Evolutionary conservation across 2,113 vertebrate genomes (phyloP).

Genomic region (Macaca nemestrina): DNA sequence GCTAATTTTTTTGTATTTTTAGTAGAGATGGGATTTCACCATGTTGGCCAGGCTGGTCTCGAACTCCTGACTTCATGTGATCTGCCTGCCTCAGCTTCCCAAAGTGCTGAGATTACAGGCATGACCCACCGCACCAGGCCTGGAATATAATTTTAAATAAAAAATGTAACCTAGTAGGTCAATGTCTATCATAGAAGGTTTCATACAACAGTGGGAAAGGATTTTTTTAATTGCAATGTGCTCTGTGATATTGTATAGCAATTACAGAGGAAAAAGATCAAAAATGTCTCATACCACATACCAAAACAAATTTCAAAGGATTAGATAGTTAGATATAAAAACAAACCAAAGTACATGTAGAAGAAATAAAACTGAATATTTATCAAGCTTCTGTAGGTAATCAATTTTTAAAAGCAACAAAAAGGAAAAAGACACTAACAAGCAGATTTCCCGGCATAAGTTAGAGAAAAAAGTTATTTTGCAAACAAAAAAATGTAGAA

Average conservation of each 20-base stretch:
- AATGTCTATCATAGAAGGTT: neutral
- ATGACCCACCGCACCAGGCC: no score
- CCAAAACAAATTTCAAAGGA: neutral
- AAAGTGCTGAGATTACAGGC: no score
- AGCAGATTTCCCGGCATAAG: neutral
- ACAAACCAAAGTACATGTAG: neutral
- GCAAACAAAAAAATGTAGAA: neutral
- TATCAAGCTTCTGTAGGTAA: neutral
- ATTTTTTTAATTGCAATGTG: neutral
- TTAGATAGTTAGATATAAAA: neutral
- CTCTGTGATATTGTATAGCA: neutral
- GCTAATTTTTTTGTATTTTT: no score
- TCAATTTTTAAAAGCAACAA: neutral
- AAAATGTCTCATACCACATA: neutral
- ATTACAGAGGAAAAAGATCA: neutral
- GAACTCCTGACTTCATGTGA: no score
- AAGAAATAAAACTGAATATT: conserved; percentile 33
- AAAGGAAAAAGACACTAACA: neutral
- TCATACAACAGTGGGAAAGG: neutral
- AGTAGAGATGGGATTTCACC: no score
- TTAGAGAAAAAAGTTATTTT: neutral
- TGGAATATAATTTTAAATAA: neutral
- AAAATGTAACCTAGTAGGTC: neutral
- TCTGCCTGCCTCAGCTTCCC: no score
- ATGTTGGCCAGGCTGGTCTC: no score